Evolutionary conservation across 2,888 invertebrate species (phyloP).

Genomic region (Cantharis lateralis): DNA sequence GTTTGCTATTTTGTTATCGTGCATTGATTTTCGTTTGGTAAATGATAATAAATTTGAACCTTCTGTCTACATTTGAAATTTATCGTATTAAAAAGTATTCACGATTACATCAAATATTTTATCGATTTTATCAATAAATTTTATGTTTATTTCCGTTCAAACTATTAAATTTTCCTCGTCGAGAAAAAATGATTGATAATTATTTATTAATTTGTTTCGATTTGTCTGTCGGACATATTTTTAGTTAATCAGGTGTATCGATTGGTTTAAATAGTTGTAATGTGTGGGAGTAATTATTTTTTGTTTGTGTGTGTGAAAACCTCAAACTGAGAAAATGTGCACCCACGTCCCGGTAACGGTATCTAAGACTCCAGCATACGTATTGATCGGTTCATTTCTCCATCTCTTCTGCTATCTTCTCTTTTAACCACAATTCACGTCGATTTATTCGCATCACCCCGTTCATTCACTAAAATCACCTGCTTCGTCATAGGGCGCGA

Average conservation of each 20-base stretch:
- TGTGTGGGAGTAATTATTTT: background rate
- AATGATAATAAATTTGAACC: background rate
- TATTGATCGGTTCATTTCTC: conserved; percentile 49
- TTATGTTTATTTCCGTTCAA: background rate
- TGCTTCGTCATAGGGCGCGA: conserved; percentile 24
- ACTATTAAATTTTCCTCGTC: background rate
- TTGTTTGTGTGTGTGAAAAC: conserved; percentile 8
- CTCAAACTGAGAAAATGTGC: conserved; percentile 28
- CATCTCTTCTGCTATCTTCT: conserved; percentile 44
- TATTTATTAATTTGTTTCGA: conserved; percentile 22
- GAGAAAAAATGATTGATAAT: conserved; percentile 12
- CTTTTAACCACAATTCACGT: conserved; percentile 43
- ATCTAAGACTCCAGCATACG: conserved; percentile 43
- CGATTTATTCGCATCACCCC: conserved; percentile 37
- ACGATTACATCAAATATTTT: background rate
- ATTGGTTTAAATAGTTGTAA: conserved; percentile 1
- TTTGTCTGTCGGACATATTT: conserved; percentile 7
- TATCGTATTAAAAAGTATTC: background rate
- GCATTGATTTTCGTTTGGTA: background rate
- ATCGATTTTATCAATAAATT: background rate
- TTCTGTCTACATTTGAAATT: background rate
- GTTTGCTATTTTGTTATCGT: background rate
- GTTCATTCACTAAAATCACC: conserved; percentile 47
- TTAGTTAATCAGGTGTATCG: conserved; percentile 10
- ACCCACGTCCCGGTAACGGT: conserved; percentile 36